These are phyloP conservation scores for Enteromius radiatus DNA, from an alignment of 2,797 vertebrate species.

Conservation along the genomic window DNA sequence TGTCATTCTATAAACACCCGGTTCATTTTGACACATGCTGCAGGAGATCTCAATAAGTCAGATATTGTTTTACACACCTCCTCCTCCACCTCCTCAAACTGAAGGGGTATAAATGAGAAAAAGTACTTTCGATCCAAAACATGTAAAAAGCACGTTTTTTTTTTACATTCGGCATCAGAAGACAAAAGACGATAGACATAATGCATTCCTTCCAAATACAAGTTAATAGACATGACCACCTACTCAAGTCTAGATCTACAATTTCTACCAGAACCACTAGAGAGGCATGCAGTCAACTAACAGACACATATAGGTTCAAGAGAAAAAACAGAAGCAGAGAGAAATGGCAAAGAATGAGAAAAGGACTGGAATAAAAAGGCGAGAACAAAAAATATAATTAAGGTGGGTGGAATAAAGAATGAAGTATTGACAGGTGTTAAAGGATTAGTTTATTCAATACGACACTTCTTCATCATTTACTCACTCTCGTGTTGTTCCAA, in stretches of 20 bases:
- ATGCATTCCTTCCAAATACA: slow-evolving; percentile 10
- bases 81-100: slow-evolving; percentile 15
- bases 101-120: slow-evolving; percentile 5
- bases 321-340: slow-evolving; percentile 81
- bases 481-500: slow-evolving; percentile 9
- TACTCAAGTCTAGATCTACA: slow-evolving; percentile 38
- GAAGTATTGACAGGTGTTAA: slow-evolving; percentile 13
- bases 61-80: slow-evolving; percentile 35
- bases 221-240: slow-evolving; percentile 33
- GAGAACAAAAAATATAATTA: slow-evolving; percentile 28
- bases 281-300: slow-evolving; percentile 44
- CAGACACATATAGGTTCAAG: slow-evolving; percentile 77
- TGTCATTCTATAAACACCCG: slow-evolving; percentile 23
- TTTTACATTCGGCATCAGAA: neutral
- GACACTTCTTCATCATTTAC: slow-evolving; percentile 3
- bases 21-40: slow-evolving; percentile 27
- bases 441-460: slow-evolving; percentile 15
- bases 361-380: slow-evolving; percentile 10
- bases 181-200: neutral
- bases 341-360: slow-evolving; percentile 76
- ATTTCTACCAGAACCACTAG: slow-evolving; percentile 38
- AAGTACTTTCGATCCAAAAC: neutral
- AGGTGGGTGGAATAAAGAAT: slow-evolving; percentile 26
- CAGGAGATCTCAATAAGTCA: slow-evolving; percentile 31
- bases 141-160: neutral